These are phyloP conservation scores for Nothura maculosa DNA, from an alignment of 2,797 vertebrate genomes.

Conservation along the genomic window DNA sequence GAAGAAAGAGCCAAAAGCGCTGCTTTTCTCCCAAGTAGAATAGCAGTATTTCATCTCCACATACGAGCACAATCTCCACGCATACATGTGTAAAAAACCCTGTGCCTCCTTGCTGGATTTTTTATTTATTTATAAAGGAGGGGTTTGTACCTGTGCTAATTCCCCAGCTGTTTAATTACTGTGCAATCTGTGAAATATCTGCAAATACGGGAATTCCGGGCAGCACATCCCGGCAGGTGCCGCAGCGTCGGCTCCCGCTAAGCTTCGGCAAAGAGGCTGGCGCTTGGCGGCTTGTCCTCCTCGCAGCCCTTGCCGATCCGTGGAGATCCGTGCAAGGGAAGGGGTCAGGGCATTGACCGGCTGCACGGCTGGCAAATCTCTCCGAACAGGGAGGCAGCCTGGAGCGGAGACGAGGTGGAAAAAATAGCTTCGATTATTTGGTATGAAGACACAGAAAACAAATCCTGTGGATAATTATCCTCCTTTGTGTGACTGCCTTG, in stretches of 20 bases:
- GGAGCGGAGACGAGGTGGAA: constrained; percentile 46
- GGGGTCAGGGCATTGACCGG: constrained; percentile 78
- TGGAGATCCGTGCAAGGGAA: constrained; percentile 72
- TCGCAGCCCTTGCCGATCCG: constrained; percentile 45
- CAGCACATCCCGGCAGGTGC: too few relatives aligned
- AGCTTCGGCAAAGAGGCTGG: constrained; percentile 75
- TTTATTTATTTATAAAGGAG: not conserved
- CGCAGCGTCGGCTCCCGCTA: not conserved
- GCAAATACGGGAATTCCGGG: not conserved
- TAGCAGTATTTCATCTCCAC: constrained; percentile 50
- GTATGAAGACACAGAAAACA: constrained; percentile 76
- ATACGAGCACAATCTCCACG: constrained; percentile 19
- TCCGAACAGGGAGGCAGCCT: constrained; percentile 68
- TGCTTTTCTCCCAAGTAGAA: not conserved
- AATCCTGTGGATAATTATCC: constrained; percentile 69
- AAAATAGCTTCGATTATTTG: constrained; percentile 79
- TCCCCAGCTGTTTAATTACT: constrained; percentile 19
- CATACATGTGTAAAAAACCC: not conserved
- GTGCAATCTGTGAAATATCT: not conserved
- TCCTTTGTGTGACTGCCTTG: constrained; percentile 51
- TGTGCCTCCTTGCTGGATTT: not conserved
- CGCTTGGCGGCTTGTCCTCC: not conserved
- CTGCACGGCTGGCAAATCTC: constrained; percentile 78
- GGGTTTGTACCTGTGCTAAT: not conserved
- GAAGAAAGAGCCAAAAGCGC: constrained; percentile 13